Evolutionary conservation across 2,113 vertebrate species (phyloP), one percentile per base, ranked within the genome.

Genomic region (Malaclemys terrapin): DNA sequence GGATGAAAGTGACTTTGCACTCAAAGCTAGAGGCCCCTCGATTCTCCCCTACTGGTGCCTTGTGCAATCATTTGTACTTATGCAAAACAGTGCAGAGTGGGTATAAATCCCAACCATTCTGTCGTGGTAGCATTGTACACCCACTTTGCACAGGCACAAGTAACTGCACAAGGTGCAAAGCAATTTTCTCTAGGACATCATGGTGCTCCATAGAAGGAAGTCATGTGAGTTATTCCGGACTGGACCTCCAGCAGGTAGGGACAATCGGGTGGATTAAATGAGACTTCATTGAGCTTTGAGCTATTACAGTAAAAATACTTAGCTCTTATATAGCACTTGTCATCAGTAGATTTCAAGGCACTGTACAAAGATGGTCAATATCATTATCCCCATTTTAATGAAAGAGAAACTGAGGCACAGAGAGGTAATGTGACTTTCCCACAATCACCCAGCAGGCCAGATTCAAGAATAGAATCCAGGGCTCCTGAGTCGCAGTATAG

Each of bases 1-100:
- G 20, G 10, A 8, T 76, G 10, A 42, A 76, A 10, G 6, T 42
- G 20, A 10, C 1, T 17, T 0, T 1, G 0, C 47, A 22, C 4
- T 45, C 53, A 6, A 17, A 12, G 0, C 1, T 10, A 62, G 5
- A 1, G 1, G 4, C 7, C 13, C 10, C 16, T 52, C 59, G 17
- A 9, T 47, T 56, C 24, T 79, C 80, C 3, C 50, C 76, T 76
- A 24, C 22, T 76, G 38, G 3, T 9, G 20, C 5, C 82, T 94
- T 25, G 3, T 24, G 42, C 22, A 76, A 12, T 42, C 72, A 25
- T 45, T 76, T 10, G 72, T 45, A 45, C 38, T 76, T 45, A 38
- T 45, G 72, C 72, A 76, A 76, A 76, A 76, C 65, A 72, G n/a
- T 38, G n/a, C 20, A 25, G 42, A 76, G 72, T 76, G 17, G 3